Evolutionary conservation across 2,113 vertebrate genomes (phyloP), one percentile per base, ranked within the genome.

Genomic region (Erythrocercus mccallii): DNA sequence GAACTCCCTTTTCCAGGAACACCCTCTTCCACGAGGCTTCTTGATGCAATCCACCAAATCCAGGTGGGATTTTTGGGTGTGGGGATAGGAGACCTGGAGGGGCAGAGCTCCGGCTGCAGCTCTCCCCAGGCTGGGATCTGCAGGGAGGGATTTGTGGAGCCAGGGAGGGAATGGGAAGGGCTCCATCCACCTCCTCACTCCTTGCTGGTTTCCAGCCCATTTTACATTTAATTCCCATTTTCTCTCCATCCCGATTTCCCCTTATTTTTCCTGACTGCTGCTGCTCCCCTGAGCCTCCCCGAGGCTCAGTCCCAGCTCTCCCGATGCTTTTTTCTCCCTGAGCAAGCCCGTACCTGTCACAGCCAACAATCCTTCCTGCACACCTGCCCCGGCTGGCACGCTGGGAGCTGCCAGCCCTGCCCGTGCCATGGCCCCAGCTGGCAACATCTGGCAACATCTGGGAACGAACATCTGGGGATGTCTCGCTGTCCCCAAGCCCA

Each of bases 21-120:
- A 16, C 0, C 28, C 4, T 31, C 35, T 9, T 28, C 58, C 5
- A 0, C 2, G 30, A 71, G n/a, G 17, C 56, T 47, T 22, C 38
- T 40, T 40, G 38, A 40, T 40, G 38, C 38, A 40, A 40, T 9
- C 17, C 56, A 8, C 35, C 31, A 8, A 31, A 42, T 14, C 66
- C 66, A 30, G 47, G 24, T 7, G 30, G 66, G 53, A 30, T 4
- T 53, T 84, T n/a, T 6, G 58, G 53, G 1, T 5, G 22, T 5
- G 17, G 47, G 31, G 12, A 20, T 3, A 4, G 12, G 45, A 71
- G 25, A 28, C 10, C 28, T 38, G 60, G 47, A 17, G 24, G 50
- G 51, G 17, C 21, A 12, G 16, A 61, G 37, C 7, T 15, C 28
- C 66, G 64, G 35, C 15, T 47, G 7, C 5, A 3, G n/a, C 21